Evolutionary conservation across 2,888 invertebrate species (phyloP).

Genomic region (Drosophila bunnanda): DNA sequence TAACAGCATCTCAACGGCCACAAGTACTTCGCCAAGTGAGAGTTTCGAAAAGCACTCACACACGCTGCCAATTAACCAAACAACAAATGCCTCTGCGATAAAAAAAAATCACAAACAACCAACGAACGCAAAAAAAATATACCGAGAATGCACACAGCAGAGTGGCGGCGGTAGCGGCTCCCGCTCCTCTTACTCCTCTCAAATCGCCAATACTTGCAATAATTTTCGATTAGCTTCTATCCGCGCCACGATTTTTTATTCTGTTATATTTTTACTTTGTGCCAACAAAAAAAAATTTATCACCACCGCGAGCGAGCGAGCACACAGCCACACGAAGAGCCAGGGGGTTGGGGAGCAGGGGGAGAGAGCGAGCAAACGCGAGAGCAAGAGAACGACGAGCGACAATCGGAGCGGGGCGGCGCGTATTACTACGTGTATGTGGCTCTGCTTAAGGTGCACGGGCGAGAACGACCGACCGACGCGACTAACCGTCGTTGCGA

Average conservation of each 20-base stretch:
- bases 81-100: conserved; percentile 18
- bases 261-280: conserved; percentile 77
- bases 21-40: conserved; percentile 22
- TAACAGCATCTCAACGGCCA: conserved; percentile 18
- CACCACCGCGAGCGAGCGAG: conserved; percentile 56
- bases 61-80: conserved; percentile 39
- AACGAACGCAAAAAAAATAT: conserved; percentile 12
- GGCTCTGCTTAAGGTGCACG: conserved; percentile 47
- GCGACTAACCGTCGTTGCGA: conserved; percentile 41
- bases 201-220: conserved; percentile 39
- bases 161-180: not conserved
- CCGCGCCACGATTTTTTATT: conserved; percentile 50
- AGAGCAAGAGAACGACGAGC: conserved; percentile 9
- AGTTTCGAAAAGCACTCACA: conserved; percentile 37
- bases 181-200: conserved; percentile 7
- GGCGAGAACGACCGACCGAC: conserved; percentile 46
- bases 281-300: conserved; percentile 77
- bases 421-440: conserved; percentile 35
- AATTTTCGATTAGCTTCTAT: conserved; percentile 38
- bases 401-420: conserved; percentile 11
- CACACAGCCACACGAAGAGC: conserved; percentile 44
- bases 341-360: not conserved
- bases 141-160: conserved; percentile 10
- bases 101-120: conserved; percentile 10
- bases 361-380: conserved; percentile 14